These are phyloP conservation scores for Laticauda colubrina DNA, from an alignment of 2,113 vertebrate species.

Conservation along the genomic window DNA sequence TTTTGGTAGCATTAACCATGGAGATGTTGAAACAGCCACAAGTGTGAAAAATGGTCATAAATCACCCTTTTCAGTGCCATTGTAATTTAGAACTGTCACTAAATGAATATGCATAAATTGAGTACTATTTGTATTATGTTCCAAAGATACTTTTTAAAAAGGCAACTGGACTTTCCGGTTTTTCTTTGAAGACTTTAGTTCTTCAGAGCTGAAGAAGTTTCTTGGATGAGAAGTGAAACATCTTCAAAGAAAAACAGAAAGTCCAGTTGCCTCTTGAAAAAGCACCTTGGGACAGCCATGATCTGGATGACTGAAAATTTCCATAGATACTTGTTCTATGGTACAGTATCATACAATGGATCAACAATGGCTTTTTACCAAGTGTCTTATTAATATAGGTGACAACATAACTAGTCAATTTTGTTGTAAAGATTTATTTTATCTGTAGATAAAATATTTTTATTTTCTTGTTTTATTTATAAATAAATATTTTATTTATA, in stretches of 20 bases:
- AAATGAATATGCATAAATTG: background rate
- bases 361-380: constrained; percentile 9
- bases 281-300: too few relatives aligned
- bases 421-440: background rate
- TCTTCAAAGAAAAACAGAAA: too few relatives aligned
- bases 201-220: too few relatives aligned
- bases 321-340: background rate
- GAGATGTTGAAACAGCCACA: background rate
- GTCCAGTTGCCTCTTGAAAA: too few relatives aligned
- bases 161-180: too few relatives aligned
- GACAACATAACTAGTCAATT: background rate
- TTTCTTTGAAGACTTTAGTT: too few relatives aligned
- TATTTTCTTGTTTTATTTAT: too few relatives aligned
- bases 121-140: background rate
- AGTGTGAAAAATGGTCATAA: background rate
- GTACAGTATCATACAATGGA: background rate
- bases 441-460: background rate
- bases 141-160: too few relatives aligned
- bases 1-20: background rate
- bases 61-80: background rate
- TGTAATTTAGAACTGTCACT: background rate
- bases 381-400: background rate
- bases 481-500: too few relatives aligned
- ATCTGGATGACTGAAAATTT: too few relatives aligned
- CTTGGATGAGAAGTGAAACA: too few relatives aligned